Evolutionary conservation across 2,888 invertebrate genomes (phyloP).

Genomic region (Limnephilus rhombicus): DNA sequence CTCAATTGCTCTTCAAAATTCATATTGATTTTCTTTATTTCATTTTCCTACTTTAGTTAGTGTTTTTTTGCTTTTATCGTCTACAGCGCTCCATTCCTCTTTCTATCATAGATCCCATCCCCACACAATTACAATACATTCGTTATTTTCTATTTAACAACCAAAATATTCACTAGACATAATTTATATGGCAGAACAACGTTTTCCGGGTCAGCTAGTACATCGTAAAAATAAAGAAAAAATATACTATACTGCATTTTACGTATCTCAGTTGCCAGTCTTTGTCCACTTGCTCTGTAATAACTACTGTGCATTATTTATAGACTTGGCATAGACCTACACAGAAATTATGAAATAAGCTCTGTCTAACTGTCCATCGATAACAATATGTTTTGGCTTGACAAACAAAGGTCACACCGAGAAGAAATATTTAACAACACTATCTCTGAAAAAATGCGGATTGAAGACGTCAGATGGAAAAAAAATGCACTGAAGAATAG

Average conservation of each 20-base stretch:
- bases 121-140: no score
- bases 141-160: no score
- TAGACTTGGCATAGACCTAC: slow-evolving; percentile 53
- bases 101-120: no score
- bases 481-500: neutral
- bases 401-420: slow-evolving; percentile 45
- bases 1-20: no score
- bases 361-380: slow-evolving; percentile 2
- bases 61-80: no score
- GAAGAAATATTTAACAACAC: neutral
- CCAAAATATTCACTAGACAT: no score
- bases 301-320: neutral
- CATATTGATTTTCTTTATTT: no score
- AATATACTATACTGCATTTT: neutral
- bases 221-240: no score
- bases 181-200: no score
- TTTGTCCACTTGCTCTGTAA: neutral
- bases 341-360: slow-evolving; percentile 43
- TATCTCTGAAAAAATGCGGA: neutral
- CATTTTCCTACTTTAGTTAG: no score
- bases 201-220: no score
- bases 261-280: neutral
- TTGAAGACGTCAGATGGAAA: neutral
- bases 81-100: no score
- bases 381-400: slow-evolving; percentile 31